Conservation (phyloP, 1,140 invertebrate genomes). For the Drosophila watanabei region DNA sequence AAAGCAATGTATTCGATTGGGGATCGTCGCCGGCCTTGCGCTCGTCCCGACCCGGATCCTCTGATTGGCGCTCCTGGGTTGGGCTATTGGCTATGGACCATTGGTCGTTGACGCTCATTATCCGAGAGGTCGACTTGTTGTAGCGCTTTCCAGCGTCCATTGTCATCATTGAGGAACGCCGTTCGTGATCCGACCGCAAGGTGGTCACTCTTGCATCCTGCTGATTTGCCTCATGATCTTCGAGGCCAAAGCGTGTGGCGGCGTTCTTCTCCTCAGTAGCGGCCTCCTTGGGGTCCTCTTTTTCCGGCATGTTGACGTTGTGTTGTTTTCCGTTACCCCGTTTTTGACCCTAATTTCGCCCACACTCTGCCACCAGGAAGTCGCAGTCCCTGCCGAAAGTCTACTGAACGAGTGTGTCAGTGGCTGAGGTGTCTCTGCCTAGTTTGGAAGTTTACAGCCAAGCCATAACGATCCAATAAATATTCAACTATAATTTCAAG, state of each 20-base stretch:
- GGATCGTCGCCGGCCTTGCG: not conserved
- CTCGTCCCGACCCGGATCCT: not conserved
- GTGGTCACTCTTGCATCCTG: conserved; percentile 56
- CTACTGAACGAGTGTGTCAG: not conserved
- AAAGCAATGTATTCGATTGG: too few relatives aligned
- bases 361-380: conserved; percentile 44
- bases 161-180: conserved; percentile 12
- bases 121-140: not conserved
- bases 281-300: not conserved
- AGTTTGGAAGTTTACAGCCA: conserved; percentile 14
- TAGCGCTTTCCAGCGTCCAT: not conserved
- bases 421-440: conserved; percentile 7
- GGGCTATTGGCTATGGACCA: not conserved
- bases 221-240: conserved; percentile 50
- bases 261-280: conserved; percentile 27
- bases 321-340: not conserved
- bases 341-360: conserved; percentile 1
- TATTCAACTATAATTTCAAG: not conserved
- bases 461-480: not conserved
- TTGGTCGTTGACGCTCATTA: not conserved
- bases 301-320: conserved; percentile 38
- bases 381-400: conserved; percentile 35
- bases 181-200: conserved; percentile 21
- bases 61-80: not conserved
- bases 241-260: conserved; percentile 51